Evolutionary conservation across 2,797 vertebrate species (phyloP), one percentile per base, ranked within the genome.

Genomic region (Saxicola maurus): DNA sequence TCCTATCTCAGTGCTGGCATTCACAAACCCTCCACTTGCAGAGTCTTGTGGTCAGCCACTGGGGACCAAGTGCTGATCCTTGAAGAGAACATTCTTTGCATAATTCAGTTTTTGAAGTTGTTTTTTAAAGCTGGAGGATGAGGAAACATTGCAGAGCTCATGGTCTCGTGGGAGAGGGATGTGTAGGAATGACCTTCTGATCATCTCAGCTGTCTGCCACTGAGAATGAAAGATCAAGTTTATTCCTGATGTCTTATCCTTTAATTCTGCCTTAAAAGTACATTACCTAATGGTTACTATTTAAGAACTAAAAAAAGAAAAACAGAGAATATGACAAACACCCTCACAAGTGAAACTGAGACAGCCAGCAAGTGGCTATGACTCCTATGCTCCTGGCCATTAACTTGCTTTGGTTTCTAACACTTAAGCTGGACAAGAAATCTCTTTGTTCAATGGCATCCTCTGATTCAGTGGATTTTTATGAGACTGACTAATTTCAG

Each of bases 401-500:
- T 65, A 45, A 55, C 52, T 83, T 45, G 45, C 48, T 69, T 82
- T 66, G 25, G 64, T 75, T 79, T 82, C n/a, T 62, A 56, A 42
- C 37, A 28, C 57, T 94, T 55, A 1, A 52, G 27, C 67, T 66
- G 75, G 60, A 73, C 75, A 79, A 93, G 71, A 90, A 93, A 73
- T 76, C 67, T 37, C 74, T 84, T 87, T 91, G 78, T 92, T 92
- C 71, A 48, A 4, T 76, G 62, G 11, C 77, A 69, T 79, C 76
- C 73, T 52, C 64, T 87, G 84, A 82, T 88, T 84, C 84, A 69
- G 56, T 61, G 72, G 64, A 31, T 56, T 90, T 95, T 91, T 90
- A 46, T 52, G 61, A 64, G 90, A 35, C 64, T 72, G 83, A 67
- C 81, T 94, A 76, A 86, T 84, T 93, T 84, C 64, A 79, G 64